Percentiles rank a stretch among this genome's conserved stretches.
phyloP scores from a whole-genome alignment of 2,888 invertebrate species.

The Pandemis corylana region DNA sequence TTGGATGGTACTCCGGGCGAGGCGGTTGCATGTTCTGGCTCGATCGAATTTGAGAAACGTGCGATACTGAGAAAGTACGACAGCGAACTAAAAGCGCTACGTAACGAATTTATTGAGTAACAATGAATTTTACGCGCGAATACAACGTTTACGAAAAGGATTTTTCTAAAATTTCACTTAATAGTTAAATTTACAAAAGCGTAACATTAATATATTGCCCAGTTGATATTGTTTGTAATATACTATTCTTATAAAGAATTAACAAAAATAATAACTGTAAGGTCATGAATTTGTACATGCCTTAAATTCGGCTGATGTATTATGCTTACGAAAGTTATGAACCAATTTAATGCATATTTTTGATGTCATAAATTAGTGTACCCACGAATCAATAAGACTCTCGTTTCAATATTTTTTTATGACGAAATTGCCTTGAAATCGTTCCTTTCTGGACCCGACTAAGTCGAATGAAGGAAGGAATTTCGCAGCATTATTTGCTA shows the following conservation, averaged over 20 bases:
- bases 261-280: conserved; percentile 22
- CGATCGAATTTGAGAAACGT: not conserved
- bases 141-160: conserved; percentile 33
- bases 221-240: conserved; percentile 36
- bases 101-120: conserved; percentile 16
- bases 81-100: conserved; percentile 10
- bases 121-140: conserved; percentile 35
- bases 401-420: conserved; percentile 9
- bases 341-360: conserved; percentile 34
- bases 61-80: conserved; percentile 13
- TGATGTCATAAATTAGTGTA: conserved; percentile 39
- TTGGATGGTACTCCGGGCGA: conserved; percentile 14
- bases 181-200: conserved; percentile 41
- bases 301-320: conserved; percentile 34
- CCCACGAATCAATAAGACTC: conserved; percentile 27
- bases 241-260: conserved; percentile 38
- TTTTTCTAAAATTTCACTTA: conserved; percentile 33
- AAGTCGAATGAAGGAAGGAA: not conserved
- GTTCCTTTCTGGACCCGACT: not conserved
- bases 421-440: not conserved
- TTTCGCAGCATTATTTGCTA: not conserved
- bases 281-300: conserved; percentile 37
- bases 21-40: conserved; percentile 1
- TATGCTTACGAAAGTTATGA: conserved; percentile 26
- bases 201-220: conserved; percentile 41